Evolutionary conservation across 2,888 invertebrate genomes (phyloP).

Genomic region (Patella ulyssiponensis): DNA sequence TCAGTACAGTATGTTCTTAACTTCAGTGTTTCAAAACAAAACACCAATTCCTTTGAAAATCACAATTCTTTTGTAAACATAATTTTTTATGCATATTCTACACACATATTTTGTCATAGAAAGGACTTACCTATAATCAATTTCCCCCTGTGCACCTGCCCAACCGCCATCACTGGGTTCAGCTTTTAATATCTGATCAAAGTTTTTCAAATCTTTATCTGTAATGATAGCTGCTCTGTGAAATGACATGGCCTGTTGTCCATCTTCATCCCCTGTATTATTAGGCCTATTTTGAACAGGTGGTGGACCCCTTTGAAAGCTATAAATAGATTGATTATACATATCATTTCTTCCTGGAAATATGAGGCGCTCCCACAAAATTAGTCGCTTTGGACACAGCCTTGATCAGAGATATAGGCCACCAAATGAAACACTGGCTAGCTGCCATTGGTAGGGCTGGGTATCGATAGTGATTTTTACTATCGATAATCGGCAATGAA

Average conservation of each 20-base stretch:
- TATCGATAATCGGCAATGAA: too few relatives aligned
- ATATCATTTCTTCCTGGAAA: too few relatives aligned
- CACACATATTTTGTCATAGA: background rate
- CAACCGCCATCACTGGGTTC: conserved; percentile 84
- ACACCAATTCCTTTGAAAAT: too few relatives aligned
- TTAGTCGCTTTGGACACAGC: too few relatives aligned
- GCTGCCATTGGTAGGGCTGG: too few relatives aligned
- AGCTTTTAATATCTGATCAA: conserved; percentile 88
- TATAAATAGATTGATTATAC: too few relatives aligned
- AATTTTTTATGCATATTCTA: background rate
- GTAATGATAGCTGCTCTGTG: conserved; percentile 82
- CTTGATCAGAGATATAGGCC: too few relatives aligned
- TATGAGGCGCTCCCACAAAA: too few relatives aligned
- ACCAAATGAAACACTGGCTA: too few relatives aligned
- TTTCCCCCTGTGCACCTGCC: conserved; percentile 89
- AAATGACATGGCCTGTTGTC: conserved; percentile 56
- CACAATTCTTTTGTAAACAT: background rate
- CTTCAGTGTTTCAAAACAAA: too few relatives aligned
- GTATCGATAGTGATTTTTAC: too few relatives aligned
- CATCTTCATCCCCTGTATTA: conserved; percentile 39
- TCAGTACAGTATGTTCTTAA: background rate
- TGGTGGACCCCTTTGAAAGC: conserved; percentile 50
- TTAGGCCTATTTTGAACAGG: conserved; percentile 40
- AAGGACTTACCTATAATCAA: conserved; percentile 81
- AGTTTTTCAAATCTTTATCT: conserved; percentile 91